Conservation (phyloP, 2,797 vertebrate species). For the Ptychobarbus kaznakovi region DNA sequence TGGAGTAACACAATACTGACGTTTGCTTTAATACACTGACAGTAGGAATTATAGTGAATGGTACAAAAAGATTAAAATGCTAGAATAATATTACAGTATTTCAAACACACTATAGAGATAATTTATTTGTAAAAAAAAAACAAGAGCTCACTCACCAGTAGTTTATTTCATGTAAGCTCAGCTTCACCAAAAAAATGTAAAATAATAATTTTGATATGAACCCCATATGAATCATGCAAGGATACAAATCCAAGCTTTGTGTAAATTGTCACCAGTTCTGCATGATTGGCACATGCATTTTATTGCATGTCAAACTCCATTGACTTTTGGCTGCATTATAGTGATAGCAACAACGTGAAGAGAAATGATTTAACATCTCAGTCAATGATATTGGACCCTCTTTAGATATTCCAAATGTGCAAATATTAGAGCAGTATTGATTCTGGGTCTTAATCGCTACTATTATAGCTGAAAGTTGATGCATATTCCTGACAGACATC, state of each 20-base stretch:
- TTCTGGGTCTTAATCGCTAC: constrained; percentile 6
- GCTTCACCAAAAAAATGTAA: constrained; percentile 2
- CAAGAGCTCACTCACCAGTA: constrained; percentile 49
- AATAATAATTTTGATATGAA: constrained; percentile 20
- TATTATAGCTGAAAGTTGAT: constrained; percentile 28
- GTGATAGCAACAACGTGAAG: not conserved
- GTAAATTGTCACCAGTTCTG: constrained; percentile 1
- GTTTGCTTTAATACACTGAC: constrained; percentile 58
- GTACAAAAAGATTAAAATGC: constrained; percentile 57
- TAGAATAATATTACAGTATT: constrained; percentile 61
- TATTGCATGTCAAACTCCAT: constrained; percentile 5
- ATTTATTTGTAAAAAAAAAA: constrained; percentile 31
- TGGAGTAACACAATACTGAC: constrained; percentile 52
- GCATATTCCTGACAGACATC: constrained; percentile 28
- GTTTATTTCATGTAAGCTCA: constrained; percentile 54
- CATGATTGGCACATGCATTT: not conserved
- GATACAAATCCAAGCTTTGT: not conserved
- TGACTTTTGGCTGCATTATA: constrained; percentile 25
- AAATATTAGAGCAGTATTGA: constrained; percentile 36
- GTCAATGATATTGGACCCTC: not conserved
- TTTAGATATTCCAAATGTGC: constrained; percentile 39
- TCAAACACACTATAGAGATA: constrained; percentile 51
- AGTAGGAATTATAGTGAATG: constrained; percentile 55
- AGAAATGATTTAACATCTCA: not conserved
- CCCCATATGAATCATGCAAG: constrained; percentile 5